Percentiles rank a stretch among this genome's conserved stretches.
Conservation (phyloP, 1,140 invertebrate species). For the Diachasmimorpha longicaudata region DNA sequence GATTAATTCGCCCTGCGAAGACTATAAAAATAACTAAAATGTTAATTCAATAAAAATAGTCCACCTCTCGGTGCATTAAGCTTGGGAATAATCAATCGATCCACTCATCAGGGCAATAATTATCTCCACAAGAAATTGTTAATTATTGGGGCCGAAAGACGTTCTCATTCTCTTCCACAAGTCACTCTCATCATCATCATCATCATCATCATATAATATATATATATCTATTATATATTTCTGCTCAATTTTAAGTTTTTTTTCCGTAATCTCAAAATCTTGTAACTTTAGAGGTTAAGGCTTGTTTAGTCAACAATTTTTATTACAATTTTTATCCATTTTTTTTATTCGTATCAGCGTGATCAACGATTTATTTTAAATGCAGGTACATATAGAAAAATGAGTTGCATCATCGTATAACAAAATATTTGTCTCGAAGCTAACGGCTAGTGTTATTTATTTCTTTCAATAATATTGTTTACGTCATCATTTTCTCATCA, state of each 20-base stretch:
- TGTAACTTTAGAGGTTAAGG: not conserved
- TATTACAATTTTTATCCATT: not conserved
- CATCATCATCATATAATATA: too few relatives aligned
- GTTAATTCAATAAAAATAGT: not conserved
- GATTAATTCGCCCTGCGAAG: too few relatives aligned
- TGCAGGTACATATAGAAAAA: slow-evolving; percentile 39
- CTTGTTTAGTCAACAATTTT: slow-evolving; percentile 1
- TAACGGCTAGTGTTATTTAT: slow-evolving; percentile 28
- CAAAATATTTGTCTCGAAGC: slow-evolving; percentile 38
- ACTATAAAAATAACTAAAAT: too few relatives aligned
- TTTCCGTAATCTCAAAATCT: not conserved
- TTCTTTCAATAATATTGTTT: slow-evolving; percentile 8
- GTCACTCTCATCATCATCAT: not conserved
- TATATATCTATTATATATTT: not conserved
- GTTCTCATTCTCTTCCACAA: not conserved
- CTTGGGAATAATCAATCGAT: not conserved
- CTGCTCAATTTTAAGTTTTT: not conserved
- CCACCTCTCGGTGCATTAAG: not conserved
- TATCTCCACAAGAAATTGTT: not conserved
- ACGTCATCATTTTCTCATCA: not conserved
- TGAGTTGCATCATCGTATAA: slow-evolving; percentile 35
- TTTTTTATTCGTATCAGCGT: not conserved
- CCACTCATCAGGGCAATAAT: not conserved
- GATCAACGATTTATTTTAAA: slow-evolving; percentile 26
- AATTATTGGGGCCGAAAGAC: not conserved